phyloP scores from a whole-genome alignment of 1,140 invertebrate genomes.

The Atta texana region DNA sequence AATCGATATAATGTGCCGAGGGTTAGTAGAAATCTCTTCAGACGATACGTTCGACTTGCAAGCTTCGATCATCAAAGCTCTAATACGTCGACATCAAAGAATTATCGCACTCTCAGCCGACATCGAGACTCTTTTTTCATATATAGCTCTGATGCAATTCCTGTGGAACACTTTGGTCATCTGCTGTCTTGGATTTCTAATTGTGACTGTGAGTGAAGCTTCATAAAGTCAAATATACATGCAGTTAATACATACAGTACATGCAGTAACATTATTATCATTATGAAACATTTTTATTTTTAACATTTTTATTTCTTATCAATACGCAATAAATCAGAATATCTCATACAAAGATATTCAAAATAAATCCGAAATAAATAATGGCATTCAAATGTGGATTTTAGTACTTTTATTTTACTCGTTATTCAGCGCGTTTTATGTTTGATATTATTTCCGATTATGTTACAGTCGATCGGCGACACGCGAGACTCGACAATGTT shows the following conservation, averaged over 20 bases:
- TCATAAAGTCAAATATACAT: neutral
- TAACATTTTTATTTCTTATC: neutral
- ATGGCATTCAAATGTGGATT: neutral
- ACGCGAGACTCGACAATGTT: neutral
- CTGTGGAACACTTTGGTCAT: constrained; percentile 57
- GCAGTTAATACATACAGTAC: neutral
- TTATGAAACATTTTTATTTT: neutral
- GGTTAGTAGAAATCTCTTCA: constrained; percentile 53
- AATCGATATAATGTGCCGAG: constrained; percentile 58
- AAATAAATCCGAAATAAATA: constrained; percentile 5
- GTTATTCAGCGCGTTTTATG: neutral
- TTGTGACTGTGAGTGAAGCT: constrained; percentile 36
- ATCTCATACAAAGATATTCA: neutral
- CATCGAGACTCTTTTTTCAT: constrained; percentile 56
- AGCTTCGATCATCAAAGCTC: constrained; percentile 1
- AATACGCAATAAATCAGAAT: constrained; percentile 15
- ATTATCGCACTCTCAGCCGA: constrained; percentile 46
- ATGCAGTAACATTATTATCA: constrained; percentile 10
- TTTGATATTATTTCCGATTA: constrained; percentile 8
- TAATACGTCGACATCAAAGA: constrained; percentile 57
- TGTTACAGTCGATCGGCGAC: constrained; percentile 34
- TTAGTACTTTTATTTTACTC: neutral
- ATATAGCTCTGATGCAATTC: constrained; percentile 59
- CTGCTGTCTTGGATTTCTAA: constrained; percentile 55
- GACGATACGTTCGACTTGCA: constrained; percentile 6